These are phyloP conservation scores for Drepanosiphum platanoidis DNA, from an alignment of 2,888 invertebrate genomes.

Conservation along the genomic window DNA sequence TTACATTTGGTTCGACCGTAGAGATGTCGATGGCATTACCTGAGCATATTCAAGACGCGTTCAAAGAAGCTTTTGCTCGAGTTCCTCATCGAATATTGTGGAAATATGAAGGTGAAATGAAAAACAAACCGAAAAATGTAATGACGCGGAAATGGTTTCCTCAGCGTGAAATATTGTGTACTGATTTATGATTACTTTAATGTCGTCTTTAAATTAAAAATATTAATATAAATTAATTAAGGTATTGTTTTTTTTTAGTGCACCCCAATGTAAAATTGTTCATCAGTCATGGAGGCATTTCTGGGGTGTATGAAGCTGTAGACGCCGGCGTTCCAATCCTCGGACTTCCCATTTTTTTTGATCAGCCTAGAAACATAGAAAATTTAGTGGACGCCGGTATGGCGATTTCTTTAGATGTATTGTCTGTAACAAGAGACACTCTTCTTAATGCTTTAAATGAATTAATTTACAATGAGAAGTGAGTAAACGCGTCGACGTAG, in stretches of 20 bases:
- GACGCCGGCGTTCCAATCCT: too few species aligned
- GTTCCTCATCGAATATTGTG: constrained; percentile 18
- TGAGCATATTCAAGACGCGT: neutral
- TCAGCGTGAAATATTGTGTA: constrained; percentile 35
- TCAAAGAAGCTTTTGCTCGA: neutral
- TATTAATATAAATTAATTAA: neutral
- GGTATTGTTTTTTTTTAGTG: neutral
- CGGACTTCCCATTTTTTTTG: constrained; percentile 28
- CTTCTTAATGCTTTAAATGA: neutral
- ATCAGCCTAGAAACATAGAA: constrained; percentile 31
- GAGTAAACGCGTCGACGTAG: neutral
- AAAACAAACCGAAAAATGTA: constrained; percentile 30
- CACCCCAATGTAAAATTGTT: constrained; percentile 40
- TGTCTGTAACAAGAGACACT: neutral
- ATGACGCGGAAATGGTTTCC: constrained; percentile 44
- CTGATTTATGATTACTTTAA: too few species aligned
- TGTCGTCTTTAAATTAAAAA: neutral
- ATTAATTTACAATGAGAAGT: constrained; percentile 11
- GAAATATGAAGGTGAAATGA: constrained; percentile 42
- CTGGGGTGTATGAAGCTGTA: too few species aligned
- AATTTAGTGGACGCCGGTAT: constrained; percentile 32
- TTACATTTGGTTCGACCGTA: constrained; percentile 35
- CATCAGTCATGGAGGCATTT: constrained; percentile 36
- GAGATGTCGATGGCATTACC: constrained; percentile 23
- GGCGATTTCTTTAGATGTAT: constrained; percentile 25